Base-by-base conservation (phyloP, 1,140 invertebrate species). In the Apis dorsata region DNA sequence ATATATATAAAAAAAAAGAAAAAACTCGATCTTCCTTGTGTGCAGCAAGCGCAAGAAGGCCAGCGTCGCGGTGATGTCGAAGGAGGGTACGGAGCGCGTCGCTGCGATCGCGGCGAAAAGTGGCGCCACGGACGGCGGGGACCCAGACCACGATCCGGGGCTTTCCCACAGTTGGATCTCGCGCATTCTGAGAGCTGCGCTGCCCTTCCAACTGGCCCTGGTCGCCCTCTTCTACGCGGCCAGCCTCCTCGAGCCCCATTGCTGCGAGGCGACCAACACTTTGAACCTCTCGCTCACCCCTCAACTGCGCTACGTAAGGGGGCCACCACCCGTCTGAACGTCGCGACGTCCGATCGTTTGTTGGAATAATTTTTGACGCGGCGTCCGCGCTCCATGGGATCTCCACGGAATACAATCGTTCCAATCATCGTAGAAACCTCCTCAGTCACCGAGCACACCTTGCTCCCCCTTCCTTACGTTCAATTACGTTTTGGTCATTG, bases 191-290 rank as follows among this genome's bases (percentile, higher is more conserved):
- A 94, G 96, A 63, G 96, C 96, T 0, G 97, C 97, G 0, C 92
- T 98, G 62, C 97, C 97, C 12, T 96, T 98, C 90, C 97, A 98
- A 83, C 90, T 98, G 75, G 97, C 97, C 2, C 93, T 98, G 24
- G 95, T 98, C 49, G 96, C 97, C 1, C 94, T 98, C 10, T 95
- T 98, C 66, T 97, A 97, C 80, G 95, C 97, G 49, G 97, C 97
- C 8, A 98, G 97, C 93, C 94, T 98, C 19, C 94, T 98, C 84
- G 97, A 98, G 89, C 96, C 97, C 15, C 95, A 97, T 60, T 98
- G 97, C 92, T 98, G 97, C 92, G 97, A 98, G 91, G 95, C 96
- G 19, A 95, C 97, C 79, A 98, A 98, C 93, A 97, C 97, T 75
- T 95, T 98, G 83, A 96, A 96, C 51, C 95, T 97, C 87, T 97